Evolutionary conservation across 2,888 invertebrate species (phyloP).

Genomic region (Caenorhabditis becei): DNA sequence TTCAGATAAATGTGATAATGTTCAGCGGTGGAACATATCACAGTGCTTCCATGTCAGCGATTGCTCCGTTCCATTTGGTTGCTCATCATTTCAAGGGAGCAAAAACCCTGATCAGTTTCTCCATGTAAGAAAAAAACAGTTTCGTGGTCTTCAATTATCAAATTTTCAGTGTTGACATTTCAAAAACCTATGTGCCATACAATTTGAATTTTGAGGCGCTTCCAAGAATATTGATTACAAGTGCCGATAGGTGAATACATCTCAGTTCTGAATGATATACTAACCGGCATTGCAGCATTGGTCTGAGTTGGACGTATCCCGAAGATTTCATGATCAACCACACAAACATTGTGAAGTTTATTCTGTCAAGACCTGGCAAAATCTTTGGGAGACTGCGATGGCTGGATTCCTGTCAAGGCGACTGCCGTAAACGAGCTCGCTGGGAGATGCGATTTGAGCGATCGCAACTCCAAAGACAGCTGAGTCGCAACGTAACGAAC

Average conservation of each 20-base stretch:
- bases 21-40: conserved; percentile 57
- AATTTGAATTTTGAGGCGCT: conserved; percentile 55
- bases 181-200: conserved; percentile 44
- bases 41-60: conserved; percentile 34
- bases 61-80: conserved; percentile 46
- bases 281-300: conserved; percentile 26
- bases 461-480: conserved; percentile 33
- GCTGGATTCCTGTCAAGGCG: conserved; percentile 38
- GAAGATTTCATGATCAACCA: conserved; percentile 55
- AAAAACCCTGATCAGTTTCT: conserved; percentile 27
- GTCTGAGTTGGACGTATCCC: conserved; percentile 52
- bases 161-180: conserved; percentile 48
- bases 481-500: conserved; percentile 38
- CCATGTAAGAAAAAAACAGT: conserved; percentile 53
- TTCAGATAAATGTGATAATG: conserved; percentile 52
- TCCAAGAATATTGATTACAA: conserved; percentile 49
- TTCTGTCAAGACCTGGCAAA: conserved; percentile 28
- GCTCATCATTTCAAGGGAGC: conserved; percentile 32
- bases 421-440: conserved; percentile 37
- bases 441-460: conserved; percentile 27
- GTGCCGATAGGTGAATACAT: conserved; percentile 43
- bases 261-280: not conserved
- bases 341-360: conserved; percentile 44
- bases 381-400: conserved; percentile 27
- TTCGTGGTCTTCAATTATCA: too few relatives aligned